Conservation (phyloP, 1,140 invertebrate species). For the Aleiodes sp. region DNA sequence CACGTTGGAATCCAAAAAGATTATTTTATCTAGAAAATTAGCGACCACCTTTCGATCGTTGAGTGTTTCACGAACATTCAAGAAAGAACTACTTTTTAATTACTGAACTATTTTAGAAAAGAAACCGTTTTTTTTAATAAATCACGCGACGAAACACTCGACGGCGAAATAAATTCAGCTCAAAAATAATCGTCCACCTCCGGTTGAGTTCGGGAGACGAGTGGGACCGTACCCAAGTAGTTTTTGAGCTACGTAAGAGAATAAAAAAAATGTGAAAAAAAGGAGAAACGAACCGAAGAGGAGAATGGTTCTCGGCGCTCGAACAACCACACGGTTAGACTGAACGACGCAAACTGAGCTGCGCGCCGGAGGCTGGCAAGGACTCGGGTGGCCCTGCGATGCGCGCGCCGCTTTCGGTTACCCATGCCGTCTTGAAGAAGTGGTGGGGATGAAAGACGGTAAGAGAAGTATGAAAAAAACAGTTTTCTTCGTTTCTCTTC, state of each 20-base stretch:
- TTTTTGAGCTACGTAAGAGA: not conserved
- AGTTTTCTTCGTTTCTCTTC: not conserved
- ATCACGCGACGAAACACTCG: not conserved
- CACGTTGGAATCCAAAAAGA: not conserved
- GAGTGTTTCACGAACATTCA: not conserved
- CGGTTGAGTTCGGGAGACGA: not conserved
- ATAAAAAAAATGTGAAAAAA: too few species aligned
- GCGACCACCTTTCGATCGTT: not conserved
- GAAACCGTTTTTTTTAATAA: not conserved
- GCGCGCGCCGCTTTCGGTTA: constrained; percentile 10
- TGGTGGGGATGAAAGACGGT: not conserved
- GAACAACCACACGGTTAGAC: constrained; percentile 43
- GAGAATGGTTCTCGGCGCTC: not conserved
- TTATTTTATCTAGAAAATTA: too few species aligned
- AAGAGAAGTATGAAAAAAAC: not conserved
- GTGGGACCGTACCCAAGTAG: not conserved
- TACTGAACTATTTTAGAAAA: not conserved
- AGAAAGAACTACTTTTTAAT: not conserved
- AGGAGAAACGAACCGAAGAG: not conserved
- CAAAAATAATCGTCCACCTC: not conserved
- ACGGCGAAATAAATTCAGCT: not conserved
- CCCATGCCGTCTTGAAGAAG: not conserved
- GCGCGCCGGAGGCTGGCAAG: constrained; percentile 43
- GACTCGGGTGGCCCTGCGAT: constrained; percentile 43
- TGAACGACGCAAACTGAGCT: constrained; percentile 57